Conservation (phyloP, 2,113 vertebrate species). For the Salvelinus alpinus region DNA sequence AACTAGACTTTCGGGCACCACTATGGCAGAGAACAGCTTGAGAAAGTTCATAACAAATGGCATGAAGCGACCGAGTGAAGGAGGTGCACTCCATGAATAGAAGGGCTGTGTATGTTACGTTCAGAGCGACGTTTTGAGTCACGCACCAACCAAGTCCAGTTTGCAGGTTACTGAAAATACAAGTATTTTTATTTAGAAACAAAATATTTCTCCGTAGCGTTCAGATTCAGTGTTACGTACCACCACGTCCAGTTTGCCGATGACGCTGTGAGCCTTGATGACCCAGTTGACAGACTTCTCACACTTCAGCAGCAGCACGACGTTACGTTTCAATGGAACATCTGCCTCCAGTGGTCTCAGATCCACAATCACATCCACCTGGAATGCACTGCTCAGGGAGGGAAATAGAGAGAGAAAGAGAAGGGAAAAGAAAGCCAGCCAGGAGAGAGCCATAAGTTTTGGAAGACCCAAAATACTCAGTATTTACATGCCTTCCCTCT, state of each 20-base stretch:
- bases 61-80: not conserved
- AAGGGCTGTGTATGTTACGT: no score
- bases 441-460: slow-evolving; percentile 66
- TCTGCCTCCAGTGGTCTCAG: slow-evolving; percentile 81
- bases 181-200: slow-evolving; percentile 39
- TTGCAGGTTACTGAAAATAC: slow-evolving; percentile 65
- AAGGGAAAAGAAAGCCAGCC: slow-evolving; percentile 41
- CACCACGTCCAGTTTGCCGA: slow-evolving; percentile 84
- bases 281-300: slow-evolving; percentile 95
- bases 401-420: slow-evolving; percentile 59
- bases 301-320: slow-evolving; percentile 89
- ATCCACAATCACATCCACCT: slow-evolving; percentile 95
- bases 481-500: slow-evolving; percentile 75
- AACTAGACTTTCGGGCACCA: no score
- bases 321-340: slow-evolving; percentile 74
- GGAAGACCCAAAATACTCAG: slow-evolving; percentile 59
- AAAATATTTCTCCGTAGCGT: no score
- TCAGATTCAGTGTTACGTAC: slow-evolving; percentile 72
- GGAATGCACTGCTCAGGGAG: slow-evolving; percentile 80
- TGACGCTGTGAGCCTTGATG: slow-evolving; percentile 82
- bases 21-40: no score
- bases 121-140: not conserved
- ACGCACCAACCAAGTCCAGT: slow-evolving; percentile 89
- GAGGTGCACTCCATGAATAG: not conserved
- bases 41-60: no score